Conservation (phyloP, 2,113 vertebrate genomes). For the Anser cygnoides region DNA sequence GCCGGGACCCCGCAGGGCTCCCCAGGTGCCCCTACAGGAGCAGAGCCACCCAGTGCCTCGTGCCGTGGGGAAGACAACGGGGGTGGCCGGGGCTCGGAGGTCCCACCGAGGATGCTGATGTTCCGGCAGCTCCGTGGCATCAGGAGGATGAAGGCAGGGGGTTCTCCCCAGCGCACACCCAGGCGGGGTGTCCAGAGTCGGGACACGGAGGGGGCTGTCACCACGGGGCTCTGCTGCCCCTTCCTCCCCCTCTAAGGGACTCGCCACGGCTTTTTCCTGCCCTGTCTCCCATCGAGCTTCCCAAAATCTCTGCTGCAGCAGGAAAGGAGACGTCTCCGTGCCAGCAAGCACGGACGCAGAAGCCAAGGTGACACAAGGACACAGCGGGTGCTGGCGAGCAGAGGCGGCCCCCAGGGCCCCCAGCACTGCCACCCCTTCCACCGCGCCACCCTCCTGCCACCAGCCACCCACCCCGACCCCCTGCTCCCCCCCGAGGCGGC, state of each 20-base stretch:
- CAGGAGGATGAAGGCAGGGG: fast-evolving
- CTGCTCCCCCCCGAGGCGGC: background rate
- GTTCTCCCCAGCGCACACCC: fast-evolving
- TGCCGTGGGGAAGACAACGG: background rate
- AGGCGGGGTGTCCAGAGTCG: fast-evolving
- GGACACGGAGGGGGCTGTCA: background rate
- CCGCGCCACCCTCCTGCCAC: background rate
- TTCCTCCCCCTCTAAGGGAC: background rate
- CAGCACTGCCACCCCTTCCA: fast-evolving
- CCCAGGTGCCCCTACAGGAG: background rate
- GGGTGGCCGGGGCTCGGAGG: no score
- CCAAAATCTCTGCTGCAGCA: background rate
- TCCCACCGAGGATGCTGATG: background rate
- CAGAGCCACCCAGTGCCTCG: background rate
- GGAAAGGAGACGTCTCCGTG: background rate
- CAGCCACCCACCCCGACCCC: background rate
- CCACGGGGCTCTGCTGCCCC: background rate
- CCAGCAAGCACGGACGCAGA: background rate
- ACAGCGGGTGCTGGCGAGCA: fast-evolving
- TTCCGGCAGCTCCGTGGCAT: background rate
- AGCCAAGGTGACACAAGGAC: background rate
- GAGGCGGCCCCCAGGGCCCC: background rate
- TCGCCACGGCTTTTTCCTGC: fast-evolving
- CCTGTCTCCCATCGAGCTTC: background rate
- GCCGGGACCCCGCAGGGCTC: background rate